Percentiles rank a stretch among this genome's conserved stretches.
These are phyloP conservation scores for Pseudococcus viburni DNA, from an alignment of 2,888 invertebrate genomes.

Conservation along the genomic window DNA sequence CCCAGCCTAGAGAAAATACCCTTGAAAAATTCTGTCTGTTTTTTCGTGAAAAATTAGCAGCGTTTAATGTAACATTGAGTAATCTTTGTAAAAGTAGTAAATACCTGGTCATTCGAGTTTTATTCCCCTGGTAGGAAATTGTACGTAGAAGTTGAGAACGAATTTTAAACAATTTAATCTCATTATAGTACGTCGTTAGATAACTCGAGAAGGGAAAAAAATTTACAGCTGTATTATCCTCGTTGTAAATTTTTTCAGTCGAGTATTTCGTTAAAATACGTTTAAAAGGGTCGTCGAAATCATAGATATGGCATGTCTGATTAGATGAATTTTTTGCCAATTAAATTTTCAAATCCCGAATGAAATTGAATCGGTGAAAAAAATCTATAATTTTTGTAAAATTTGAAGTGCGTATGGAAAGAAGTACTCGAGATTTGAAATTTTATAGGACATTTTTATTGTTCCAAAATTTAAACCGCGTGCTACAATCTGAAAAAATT, in stretches of 20 bases:
- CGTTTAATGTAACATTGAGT: conserved; percentile 15
- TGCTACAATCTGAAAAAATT: neutral
- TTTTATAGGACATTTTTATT: neutral
- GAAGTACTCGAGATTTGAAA: neutral
- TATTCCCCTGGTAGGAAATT: neutral
- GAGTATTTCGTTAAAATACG: neutral
- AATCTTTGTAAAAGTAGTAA: conserved; percentile 33
- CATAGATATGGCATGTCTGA: neutral
- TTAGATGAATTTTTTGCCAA: neutral
- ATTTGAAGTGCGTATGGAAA: neutral
- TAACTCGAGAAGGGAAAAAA: neutral
- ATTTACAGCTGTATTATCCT: neutral
- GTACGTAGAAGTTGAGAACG: neutral
- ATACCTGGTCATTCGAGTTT: conserved; percentile 29
- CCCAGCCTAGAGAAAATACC: neutral
- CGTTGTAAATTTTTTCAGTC: neutral
- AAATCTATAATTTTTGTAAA: neutral
- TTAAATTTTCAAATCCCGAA: neutral
- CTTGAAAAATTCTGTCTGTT: neutral
- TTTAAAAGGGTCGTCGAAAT: neutral
- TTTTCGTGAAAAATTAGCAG: neutral
- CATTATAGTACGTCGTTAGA: conserved; percentile 11
- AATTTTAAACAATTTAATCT: conserved; percentile 33
- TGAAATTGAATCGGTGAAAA: neutral
- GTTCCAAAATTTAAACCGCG: neutral